Base-by-base conservation (phyloP, 1,140 invertebrate genomes). In the Zaprionus lachaisei region DNA sequence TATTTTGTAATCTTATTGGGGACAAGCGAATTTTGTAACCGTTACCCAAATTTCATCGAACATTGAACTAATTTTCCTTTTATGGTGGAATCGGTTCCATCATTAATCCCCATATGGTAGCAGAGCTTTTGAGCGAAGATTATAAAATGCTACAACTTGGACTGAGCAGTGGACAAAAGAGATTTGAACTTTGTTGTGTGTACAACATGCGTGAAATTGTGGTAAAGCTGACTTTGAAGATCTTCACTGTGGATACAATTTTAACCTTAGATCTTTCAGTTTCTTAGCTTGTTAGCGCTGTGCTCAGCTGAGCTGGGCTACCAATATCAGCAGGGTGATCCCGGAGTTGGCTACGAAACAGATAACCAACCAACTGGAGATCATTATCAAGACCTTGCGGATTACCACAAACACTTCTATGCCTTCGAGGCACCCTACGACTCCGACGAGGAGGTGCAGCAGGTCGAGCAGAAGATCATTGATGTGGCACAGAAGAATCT, bases 351-450 rank as follows among this genome's bases (percentile, higher is more conserved):
- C 28, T 69, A 68, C 37, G 76, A 60, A 15, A 17, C 64, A 41
- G 22, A 64, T n/a, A 26, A 5, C 9, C 51, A 58, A 1, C 47
- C 62, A 17, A 2, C 71, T 0, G 41, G 31, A 5, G 64, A 77
- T 55, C 79, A 80, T 7, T 72, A 81, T 26, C 51, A 82, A 28
- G 66, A 80, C 15, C 72, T 91, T 63, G 75, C 66, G 1, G 80
- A 75, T 24, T 80, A 67, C 38, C 80, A 91, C 38, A 92, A 91
- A 49, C 82, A 92, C 38, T 92, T 91, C 44, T 92, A 91, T 68
- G 90, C 83, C 14, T 92, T 87, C 9, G 80, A 83, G 15, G 91
- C 91, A 4, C 87, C 87, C 9, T 79, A 87, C 37, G 83, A 81
- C 14, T 81, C 77, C 0, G 58, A 28, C 0, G 86, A 91, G 54